These are phyloP conservation scores for Stictocephala bisonia DNA, from an alignment of 2,888 invertebrate genomes.

Conservation along the genomic window DNA sequence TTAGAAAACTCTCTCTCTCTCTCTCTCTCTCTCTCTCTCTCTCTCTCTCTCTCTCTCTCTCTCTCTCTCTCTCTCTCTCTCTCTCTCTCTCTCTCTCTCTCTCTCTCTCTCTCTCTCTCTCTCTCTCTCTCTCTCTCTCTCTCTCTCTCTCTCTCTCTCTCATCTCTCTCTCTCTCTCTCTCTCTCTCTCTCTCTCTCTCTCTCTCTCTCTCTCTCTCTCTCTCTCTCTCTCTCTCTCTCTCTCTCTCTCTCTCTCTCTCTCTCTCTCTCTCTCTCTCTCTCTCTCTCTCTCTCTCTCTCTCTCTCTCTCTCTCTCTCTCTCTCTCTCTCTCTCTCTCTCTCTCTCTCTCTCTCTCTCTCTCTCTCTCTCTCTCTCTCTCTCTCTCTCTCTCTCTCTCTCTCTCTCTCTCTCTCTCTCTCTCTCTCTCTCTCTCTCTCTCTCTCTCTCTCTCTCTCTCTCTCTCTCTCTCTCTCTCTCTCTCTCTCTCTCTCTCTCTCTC, in stretches of 20 bases:
- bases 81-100: conserved; percentile 23
- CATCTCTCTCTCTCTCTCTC: conserved; percentile 29
- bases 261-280: conserved; percentile 19
- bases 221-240: conserved; percentile 19
- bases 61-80: conserved; percentile 40
- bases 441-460: not conserved
- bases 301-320: conserved; percentile 10
- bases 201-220: conserved; percentile 23
- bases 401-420: not conserved
- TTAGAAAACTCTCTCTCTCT: too few relatives aligned
- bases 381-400: not conserved
- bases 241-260: conserved; percentile 19
- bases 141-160: conserved; percentile 29
- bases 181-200: conserved; percentile 29
- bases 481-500: conserved; percentile 20
- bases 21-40: conserved; percentile 39
- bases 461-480: not conserved
- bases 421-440: not conserved
- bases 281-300: conserved; percentile 19
- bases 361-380: not conserved
- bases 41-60: conserved; percentile 40
- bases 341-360: not conserved
- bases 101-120: not conserved
- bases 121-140: conserved; percentile 11
- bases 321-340: not conserved